Base-by-base conservation (phyloP, 2,888 invertebrate genomes). In the Fabriciana adippe region DNA sequence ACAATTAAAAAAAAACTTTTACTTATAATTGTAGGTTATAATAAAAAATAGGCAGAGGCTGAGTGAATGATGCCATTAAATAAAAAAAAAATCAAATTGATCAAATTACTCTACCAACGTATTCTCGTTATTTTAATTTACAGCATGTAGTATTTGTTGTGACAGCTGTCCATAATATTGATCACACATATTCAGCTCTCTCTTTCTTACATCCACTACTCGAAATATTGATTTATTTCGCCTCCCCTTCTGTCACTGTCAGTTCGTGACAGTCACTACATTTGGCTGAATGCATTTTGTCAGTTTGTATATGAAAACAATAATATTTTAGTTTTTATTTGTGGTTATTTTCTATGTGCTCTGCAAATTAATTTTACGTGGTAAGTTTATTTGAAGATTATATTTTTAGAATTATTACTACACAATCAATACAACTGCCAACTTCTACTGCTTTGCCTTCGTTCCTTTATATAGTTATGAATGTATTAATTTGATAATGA, bases 221-320 rank as follows among this genome's bases (percentile, higher is more conserved):
- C 26, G 62, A 71, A 59, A 61, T 75, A 74, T 75, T 60, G 74
- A 75, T 75, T 71, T 56, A n/a, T 69, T 45, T 57, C 54, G 48
- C 54, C 14, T 74, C 72, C 68, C 71, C 64, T 57, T 75, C 64
- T 2, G 67, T 41, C 64, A 50, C 61, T 65, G 72, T 70, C 71
- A 74, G 57, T 66, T 51, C 31, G 35, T 67, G 62, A 62, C 69
- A 69, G 62, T 64, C 51, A 56, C 48, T 59, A 45, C 55, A 55
- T 13, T 26, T 21, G 31, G 61, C 50, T 45, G 51, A 64, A 45
- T 59, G 59, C 21, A 48, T 59, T 71, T 63, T 31, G 41, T 47
- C 69, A 67, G 62, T 65, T 48, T 65, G 41, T 56, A 41, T 11
- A 11, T 41, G 11, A 41, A 35, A 35, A 11, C 1, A 11, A 11